Evolutionary conservation across 2,888 invertebrate species (phyloP).

Genomic region (Spodoptera picta): DNA sequence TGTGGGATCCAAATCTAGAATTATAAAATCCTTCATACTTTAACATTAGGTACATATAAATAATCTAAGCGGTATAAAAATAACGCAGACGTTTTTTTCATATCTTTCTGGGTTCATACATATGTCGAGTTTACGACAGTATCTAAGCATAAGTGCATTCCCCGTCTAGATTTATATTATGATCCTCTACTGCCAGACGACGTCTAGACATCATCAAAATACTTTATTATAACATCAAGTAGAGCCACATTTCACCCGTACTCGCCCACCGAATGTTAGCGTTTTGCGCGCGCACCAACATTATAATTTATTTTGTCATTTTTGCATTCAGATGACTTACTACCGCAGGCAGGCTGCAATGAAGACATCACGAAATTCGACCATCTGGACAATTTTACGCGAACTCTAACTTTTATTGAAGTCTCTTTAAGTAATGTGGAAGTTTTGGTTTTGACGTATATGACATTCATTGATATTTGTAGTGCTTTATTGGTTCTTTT

Average conservation of each 20-base stretch:
- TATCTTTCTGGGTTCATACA: no score
- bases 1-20: neutral
- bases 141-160: no score
- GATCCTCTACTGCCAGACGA: neutral
- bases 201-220: neutral
- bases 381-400: conserved; percentile 57
- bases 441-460: neutral
- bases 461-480: neutral
- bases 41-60: no score
- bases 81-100: no score
- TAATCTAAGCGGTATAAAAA: no score
- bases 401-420: conserved; percentile 24
- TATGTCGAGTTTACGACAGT: no score
- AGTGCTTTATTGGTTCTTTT: no score
- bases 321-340: conserved; percentile 66
- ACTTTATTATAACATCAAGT: conserved; percentile 44
- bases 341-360: conserved; percentile 60
- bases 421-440: conserved; percentile 2
- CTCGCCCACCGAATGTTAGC: conserved; percentile 58
- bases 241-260: conserved; percentile 56
- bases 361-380: conserved; percentile 68
- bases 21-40: no score
- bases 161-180: no score
- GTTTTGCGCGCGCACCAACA: conserved; percentile 59
- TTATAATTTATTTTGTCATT: conserved; percentile 73